Percentiles rank a stretch among this genome's conserved stretches.
Evolutionary conservation across 1,140 invertebrate genomes (phyloP).

Genomic region (Babylonia areolata): DNA sequence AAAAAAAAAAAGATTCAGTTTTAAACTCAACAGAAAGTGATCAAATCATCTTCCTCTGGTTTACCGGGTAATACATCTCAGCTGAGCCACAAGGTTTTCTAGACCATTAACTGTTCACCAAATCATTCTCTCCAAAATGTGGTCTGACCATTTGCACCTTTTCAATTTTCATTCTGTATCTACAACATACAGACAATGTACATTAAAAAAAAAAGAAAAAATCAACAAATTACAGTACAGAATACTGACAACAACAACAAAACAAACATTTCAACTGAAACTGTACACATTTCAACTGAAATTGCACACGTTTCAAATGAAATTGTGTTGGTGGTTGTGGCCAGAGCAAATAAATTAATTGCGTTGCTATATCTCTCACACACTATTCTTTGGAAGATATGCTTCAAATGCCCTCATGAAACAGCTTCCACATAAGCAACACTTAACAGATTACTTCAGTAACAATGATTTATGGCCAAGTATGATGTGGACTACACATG

Average conservation of each 20-base stretch:
- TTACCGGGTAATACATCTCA: no score
- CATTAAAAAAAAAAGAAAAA: neutral
- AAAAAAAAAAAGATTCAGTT: neutral
- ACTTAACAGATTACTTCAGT: neutral
- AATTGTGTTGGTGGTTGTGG: neutral
- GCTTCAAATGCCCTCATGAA: neutral
- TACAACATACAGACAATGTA: no score
- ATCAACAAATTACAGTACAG: neutral
- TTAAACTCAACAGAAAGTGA: neutral
- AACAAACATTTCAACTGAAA: neutral
- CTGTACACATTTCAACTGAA: neutral
- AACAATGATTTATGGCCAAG: no score
- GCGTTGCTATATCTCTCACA: neutral
- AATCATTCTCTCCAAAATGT: neutral
- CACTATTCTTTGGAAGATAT: neutral
- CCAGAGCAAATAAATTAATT: conserved; percentile 9
- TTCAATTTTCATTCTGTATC: neutral
- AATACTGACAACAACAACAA: neutral
- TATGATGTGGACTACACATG: no score
- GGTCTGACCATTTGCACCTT: neutral
- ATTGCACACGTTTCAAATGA: neutral
- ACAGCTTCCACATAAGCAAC: neutral
- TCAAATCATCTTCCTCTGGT: no score
- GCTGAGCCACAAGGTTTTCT: no score
- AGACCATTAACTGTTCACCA: neutral